Base-by-base conservation (phyloP, 2,797 vertebrate genomes). In the Urophycis tenuis region DNA sequence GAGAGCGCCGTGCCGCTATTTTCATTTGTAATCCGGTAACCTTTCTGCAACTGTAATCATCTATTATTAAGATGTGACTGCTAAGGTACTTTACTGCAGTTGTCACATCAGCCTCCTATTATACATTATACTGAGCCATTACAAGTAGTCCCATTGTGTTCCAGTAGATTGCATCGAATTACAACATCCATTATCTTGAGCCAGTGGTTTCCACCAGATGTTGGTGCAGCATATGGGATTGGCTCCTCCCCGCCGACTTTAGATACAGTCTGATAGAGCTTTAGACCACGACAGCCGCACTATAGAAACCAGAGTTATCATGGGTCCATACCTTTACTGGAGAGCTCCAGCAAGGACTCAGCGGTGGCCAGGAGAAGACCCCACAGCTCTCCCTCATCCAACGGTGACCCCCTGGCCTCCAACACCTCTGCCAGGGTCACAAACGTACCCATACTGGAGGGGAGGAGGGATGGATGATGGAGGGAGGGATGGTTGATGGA, bases 311-410 rank as follows among this genome's bases (percentile, higher is more conserved):
- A 32, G 30, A 32, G 25, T 1, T 14, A 84, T 22, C 22, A 15
- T 4, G 19, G 39, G 34, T 10, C 14, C 10, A 73, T 75, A 97
- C 95, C 94, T 89, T 92, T 94, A 77, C 82, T 86, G 71, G 92
- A 90, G 75, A 95, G 92, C 78, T 95, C 91, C 81, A 94, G 87
- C 85, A 97, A 92, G 78, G 88, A 86, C 74, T 93, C 89, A 7
- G 91, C 86, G 74, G 92, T 91, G 79, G 93, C 83, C 1, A 92
- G 88, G 81, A 97, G 91, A 36, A 97, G 88, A 84, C 94, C 93
- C 95, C 96, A 98, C 83, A 97, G 92, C 86, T 97, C 95, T 22
- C 94, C 94, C 82, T 97, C 95, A 29, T 94, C 93, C 82, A 98
- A 87, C 36, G 95, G 91, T 70, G 93, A 92, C 69, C 93, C 95